A percentile compares a stretch with the other conserved stretches of the same genome.
These are phyloP conservation scores for Pseudomyrmex dendroicus DNA, from an alignment of 1,140 invertebrate species.

Conservation along the genomic window DNA sequence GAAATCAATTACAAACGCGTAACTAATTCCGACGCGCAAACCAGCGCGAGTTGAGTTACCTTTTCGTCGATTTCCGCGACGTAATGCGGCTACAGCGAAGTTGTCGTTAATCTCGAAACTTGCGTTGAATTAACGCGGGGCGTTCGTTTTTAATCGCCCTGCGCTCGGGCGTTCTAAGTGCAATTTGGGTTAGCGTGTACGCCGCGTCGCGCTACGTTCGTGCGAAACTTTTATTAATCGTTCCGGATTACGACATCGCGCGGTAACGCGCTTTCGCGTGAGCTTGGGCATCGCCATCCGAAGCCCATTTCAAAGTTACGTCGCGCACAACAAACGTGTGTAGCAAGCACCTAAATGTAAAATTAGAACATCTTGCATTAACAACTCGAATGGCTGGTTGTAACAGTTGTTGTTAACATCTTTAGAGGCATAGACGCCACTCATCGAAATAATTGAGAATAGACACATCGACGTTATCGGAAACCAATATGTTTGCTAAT, in stretches of 20 bases:
- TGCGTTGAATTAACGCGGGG: constrained; percentile 31
- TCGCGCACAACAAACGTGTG: background rate
- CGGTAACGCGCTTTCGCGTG: constrained; percentile 7
- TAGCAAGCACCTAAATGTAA: background rate
- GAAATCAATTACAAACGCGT: constrained; percentile 43
- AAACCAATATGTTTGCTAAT: too few species aligned
- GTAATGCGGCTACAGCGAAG: constrained; percentile 23
- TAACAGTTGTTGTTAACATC: background rate
- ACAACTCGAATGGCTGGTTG: background rate
- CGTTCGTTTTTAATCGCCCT: constrained; percentile 40
- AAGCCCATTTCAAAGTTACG: constrained; percentile 20
- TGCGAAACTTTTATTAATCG: constrained; percentile 55
- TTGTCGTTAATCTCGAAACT: constrained; percentile 37
- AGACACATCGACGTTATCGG: background rate
- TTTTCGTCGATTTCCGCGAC: constrained; percentile 16
- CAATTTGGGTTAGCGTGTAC: constrained; percentile 28
- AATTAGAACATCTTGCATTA: background rate
- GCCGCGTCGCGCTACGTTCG: background rate
- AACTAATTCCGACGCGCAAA: constrained; percentile 42
- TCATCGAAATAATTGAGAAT: background rate
- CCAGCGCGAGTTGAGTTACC: background rate
- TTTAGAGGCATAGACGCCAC: background rate
- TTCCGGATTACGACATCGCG: constrained; percentile 46
- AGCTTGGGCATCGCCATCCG: background rate
- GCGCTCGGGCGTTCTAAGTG: constrained; percentile 18